These are phyloP conservation scores for Eulemur rubriventer DNA, from an alignment of 2,797 vertebrate species.

Conservation along the genomic window DNA sequence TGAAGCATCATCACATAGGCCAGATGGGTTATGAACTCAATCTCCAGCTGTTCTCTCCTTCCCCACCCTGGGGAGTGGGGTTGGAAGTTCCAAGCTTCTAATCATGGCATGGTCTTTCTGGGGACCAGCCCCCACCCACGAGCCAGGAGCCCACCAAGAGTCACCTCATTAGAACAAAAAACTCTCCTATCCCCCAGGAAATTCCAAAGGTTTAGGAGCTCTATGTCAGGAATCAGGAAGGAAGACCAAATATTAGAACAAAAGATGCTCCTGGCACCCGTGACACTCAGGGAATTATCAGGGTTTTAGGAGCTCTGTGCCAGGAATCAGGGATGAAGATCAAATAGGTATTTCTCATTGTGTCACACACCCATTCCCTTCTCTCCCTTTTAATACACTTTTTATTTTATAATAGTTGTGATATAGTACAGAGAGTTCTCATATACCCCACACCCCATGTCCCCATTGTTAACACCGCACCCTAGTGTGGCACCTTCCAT, in stretches of 20 bases:
- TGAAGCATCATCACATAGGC: neutral
- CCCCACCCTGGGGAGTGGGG: neutral
- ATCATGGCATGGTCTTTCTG: neutral
- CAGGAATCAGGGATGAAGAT: no score
- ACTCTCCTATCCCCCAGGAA: neutral
- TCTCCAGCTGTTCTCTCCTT: neutral
- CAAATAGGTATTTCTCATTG: neutral
- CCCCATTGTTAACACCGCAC: neutral
- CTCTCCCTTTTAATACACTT: neutral
- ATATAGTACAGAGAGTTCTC: neutral
- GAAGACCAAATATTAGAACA: neutral
- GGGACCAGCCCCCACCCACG: neutral
- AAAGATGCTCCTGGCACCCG: neutral
- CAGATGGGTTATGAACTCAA: neutral
- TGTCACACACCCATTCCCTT: neutral
- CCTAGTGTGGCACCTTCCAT: neutral
- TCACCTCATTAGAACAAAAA: neutral
- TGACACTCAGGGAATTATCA: neutral
- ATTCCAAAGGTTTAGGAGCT: neutral
- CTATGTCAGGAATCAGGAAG: neutral
- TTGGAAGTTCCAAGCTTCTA: neutral
- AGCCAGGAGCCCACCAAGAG: neutral
- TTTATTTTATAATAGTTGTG: neutral
- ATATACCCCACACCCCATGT: rapidly evolving
- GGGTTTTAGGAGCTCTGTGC: neutral